Percentiles rank a stretch among this genome's conserved stretches.
phyloP scores from a whole-genome alignment of 2,888 invertebrate genomes.

The Cepaea hortensis region DNA sequence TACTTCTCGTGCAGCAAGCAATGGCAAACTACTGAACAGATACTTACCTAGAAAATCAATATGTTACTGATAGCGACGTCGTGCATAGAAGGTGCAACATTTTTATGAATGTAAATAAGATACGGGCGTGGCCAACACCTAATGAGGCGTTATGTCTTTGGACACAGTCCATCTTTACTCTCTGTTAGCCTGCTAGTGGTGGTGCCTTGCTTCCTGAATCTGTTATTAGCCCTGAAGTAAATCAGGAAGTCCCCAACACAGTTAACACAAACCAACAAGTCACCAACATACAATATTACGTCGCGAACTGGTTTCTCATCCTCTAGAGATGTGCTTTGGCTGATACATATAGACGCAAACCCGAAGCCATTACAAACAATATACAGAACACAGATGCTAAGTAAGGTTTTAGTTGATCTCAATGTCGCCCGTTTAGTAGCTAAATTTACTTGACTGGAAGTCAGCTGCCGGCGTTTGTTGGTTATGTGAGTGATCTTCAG shows the following conservation, averaged over 20 bases:
- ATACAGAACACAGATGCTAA: neutral
- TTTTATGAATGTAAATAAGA: too few species aligned
- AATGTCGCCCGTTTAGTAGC: neutral
- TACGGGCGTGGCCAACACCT: too few species aligned
- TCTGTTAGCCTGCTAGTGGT: too few species aligned
- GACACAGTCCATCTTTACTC: too few species aligned
- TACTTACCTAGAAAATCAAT: too few species aligned
- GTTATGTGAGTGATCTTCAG: neutral
- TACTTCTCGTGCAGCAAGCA: too few species aligned
- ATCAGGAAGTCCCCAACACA: neutral
- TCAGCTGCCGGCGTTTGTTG: neutral
- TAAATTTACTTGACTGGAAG: neutral
- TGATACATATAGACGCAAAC: neutral
- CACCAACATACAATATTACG: neutral
- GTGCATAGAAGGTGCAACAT: too few species aligned
- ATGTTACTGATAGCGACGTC: too few species aligned
- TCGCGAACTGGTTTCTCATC: neutral
- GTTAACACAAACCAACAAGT: neutral
- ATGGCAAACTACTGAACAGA: too few species aligned
- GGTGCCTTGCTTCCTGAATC: neutral
- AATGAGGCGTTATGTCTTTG: too few species aligned
- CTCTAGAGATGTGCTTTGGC: neutral
- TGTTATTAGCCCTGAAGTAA: neutral
- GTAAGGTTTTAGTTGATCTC: slow-evolving; percentile 14
- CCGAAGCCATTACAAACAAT: neutral